phyloP scores from a whole-genome alignment of 2,797 vertebrate species.

The Gambelia wislizenii region DNA sequence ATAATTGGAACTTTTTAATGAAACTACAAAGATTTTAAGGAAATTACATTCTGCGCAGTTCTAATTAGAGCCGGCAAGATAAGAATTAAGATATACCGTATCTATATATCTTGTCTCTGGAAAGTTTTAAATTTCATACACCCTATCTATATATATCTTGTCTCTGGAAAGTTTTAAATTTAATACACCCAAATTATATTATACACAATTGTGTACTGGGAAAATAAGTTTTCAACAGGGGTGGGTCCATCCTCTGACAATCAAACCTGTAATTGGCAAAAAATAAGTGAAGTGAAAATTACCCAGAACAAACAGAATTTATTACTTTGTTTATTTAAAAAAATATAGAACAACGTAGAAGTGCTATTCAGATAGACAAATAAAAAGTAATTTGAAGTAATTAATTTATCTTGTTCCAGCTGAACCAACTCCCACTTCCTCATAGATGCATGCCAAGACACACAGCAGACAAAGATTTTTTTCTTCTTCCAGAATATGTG shows the following conservation, averaged over 20 bases:
- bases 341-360: neutral
- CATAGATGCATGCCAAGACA: neutral
- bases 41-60: neutral
- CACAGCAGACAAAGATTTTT: neutral
- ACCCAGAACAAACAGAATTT: neutral
- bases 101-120: neutral
- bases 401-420: neutral
- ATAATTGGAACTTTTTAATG: neutral
- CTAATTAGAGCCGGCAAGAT: neutral
- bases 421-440: neutral
- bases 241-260: neutral
- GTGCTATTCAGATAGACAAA: neutral
- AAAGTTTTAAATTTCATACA: neutral
- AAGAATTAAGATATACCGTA: neutral
- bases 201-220: neutral
- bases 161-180: neutral
- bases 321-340: neutral
- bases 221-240: neutral
- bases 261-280: neutral
- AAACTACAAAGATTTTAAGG: neutral
- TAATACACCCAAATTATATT: neutral
- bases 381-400: neutral
- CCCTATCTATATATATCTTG: neutral
- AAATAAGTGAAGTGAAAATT: neutral
- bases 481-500: neutral